Conservation (phyloP, 2,888 invertebrate genomes). For the Troilus luridus region DNA sequence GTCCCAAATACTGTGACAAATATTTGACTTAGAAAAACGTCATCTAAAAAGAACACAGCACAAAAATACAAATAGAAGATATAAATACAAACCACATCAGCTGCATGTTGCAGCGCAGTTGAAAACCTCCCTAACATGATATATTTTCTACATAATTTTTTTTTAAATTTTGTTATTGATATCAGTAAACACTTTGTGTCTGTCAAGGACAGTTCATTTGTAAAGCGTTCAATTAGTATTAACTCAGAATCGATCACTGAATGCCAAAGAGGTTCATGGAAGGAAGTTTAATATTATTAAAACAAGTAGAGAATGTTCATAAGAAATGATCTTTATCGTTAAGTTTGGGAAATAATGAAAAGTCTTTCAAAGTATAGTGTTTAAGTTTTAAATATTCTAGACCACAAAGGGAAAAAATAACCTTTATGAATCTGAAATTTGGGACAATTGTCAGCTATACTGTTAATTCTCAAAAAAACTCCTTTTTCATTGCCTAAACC, state of each 20-base stretch:
- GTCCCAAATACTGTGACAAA: not conserved
- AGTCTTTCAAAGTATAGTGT: not conserved
- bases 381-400: not conserved
- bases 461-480: too few relatives aligned
- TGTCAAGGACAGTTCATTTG: slow-evolving; percentile 39
- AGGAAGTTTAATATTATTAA: not conserved
- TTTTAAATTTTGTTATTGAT: not conserved
- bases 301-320: not conserved
- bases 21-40: not conserved
- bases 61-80: not conserved
- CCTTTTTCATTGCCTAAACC: too few relatives aligned
- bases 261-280: not conserved
- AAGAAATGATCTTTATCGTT: not conserved
- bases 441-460: too few relatives aligned
- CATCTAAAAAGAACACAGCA: not conserved
- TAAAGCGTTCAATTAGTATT: not conserved
- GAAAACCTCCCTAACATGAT: slow-evolving; percentile 74
- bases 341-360: not conserved
- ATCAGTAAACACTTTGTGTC: not conserved
- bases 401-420: too few relatives aligned
- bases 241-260: not conserved
- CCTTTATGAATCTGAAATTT: too few relatives aligned
- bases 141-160: slow-evolving; percentile 8
- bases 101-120: slow-evolving; percentile 72
- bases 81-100: slow-evolving; percentile 71